Evolutionary conservation across 2,888 invertebrate species (phyloP).

Genomic region (Calephelis perditalis): DNA sequence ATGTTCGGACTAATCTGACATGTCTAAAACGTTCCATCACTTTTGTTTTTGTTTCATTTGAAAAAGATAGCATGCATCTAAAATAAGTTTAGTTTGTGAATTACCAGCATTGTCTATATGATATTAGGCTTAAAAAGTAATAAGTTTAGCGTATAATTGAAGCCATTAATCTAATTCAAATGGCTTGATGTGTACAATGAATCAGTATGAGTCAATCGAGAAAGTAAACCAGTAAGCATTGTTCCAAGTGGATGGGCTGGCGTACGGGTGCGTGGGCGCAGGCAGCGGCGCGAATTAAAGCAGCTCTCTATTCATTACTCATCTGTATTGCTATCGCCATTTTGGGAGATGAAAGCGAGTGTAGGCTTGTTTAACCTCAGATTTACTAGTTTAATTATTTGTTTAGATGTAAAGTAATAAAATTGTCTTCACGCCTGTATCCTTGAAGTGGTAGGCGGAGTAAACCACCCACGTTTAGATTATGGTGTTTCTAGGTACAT

Average conservation of each 20-base stretch:
- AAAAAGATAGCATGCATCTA: too few species aligned
- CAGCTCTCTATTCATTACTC: conserved; percentile 78
- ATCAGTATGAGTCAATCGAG: conserved; percentile 75
- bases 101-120: conserved; percentile 2
- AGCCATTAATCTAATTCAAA: conserved; percentile 68
- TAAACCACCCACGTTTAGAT: too few species aligned
- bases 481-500: too few species aligned
- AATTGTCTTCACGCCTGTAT: too few species aligned
- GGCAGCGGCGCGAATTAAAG: conserved; percentile 71
- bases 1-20: too few species aligned
- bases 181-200: conserved; percentile 65
- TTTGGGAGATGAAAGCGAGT: conserved; percentile 71
- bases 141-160: conserved; percentile 48
- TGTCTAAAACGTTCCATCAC: too few species aligned
- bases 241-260: conserved; percentile 74
- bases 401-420: conserved; percentile 27
- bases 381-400: conserved; percentile 42
- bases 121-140: conserved; percentile 45
- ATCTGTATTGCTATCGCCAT: conserved; percentile 73
- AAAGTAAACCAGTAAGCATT: conserved; percentile 77
- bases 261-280: conserved; percentile 64
- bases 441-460: too few species aligned
- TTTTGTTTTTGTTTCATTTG: too few species aligned
- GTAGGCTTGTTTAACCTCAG: conserved; percentile 55
- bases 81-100: too few species aligned